These are phyloP conservation scores for Palaemon carinicauda DNA, from an alignment of 1,140 invertebrate genomes.

Conservation along the genomic window DNA sequence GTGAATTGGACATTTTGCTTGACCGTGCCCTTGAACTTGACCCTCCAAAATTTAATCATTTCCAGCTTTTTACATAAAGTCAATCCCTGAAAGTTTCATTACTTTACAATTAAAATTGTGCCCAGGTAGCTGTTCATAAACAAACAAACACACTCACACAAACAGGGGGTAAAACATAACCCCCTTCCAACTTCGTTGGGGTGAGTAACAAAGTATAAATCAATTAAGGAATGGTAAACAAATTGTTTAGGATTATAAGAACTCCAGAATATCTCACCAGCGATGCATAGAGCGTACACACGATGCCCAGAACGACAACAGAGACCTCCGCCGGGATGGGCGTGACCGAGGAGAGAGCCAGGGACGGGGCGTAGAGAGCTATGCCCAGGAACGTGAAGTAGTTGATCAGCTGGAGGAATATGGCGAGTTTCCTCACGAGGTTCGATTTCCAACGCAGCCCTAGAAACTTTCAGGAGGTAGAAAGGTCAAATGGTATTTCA, in stretches of 20 bases:
- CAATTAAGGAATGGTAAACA: background rate
- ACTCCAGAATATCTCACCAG: background rate
- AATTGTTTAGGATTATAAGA: background rate
- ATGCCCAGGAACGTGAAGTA: constrained; percentile 29
- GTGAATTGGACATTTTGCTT: too few relatives aligned
- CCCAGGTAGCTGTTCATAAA: too few relatives aligned
- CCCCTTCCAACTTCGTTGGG: too few relatives aligned
- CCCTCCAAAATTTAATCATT: too few relatives aligned
- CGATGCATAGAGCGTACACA: constrained; percentile 25
- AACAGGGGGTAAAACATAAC: too few relatives aligned
- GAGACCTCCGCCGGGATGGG: constrained; percentile 27
- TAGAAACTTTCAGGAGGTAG: background rate
- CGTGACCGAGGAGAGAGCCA: constrained; percentile 38
- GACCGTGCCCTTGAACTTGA: too few relatives aligned
- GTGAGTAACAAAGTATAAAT: background rate
- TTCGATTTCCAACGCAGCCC: background rate
- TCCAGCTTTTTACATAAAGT: too few relatives aligned
- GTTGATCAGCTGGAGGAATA: constrained; percentile 14
- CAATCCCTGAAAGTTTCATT: too few relatives aligned
- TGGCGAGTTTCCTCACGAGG: background rate
- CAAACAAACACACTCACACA: too few relatives aligned
- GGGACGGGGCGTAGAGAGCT: constrained; percentile 36
- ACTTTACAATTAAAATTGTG: too few relatives aligned
- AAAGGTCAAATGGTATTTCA: too few relatives aligned
- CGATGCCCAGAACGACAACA: constrained; percentile 4